Conservation (phyloP, 2,113 vertebrate genomes). For the Oryzias curvinotus region DNA sequence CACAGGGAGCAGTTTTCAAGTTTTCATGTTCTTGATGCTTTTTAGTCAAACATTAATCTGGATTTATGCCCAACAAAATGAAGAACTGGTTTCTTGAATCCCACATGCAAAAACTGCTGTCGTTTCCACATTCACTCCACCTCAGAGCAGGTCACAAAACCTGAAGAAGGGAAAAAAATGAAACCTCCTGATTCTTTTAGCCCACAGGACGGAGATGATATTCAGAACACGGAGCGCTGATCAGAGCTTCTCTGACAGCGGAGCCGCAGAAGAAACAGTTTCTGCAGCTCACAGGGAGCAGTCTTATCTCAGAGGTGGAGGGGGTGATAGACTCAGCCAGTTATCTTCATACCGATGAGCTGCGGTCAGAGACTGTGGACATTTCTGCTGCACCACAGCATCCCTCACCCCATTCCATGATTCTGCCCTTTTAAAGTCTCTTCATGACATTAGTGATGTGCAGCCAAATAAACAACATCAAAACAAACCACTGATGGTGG, state of each 20-base stretch:
- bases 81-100: too few relatives aligned
- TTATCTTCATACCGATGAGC: conserved; percentile 4
- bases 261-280: conserved; percentile 20
- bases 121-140: too few relatives aligned
- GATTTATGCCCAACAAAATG: too few relatives aligned
- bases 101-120: too few relatives aligned
- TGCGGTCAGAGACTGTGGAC: conserved; percentile 18
- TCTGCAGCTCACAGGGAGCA: conserved; percentile 27
- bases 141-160: too few relatives aligned
- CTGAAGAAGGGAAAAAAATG: too few relatives aligned
- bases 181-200: conserved; percentile 7
- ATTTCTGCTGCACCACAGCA: not conserved
- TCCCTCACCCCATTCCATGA: not conserved
- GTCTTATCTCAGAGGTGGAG: conserved; percentile 33
- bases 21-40: too few relatives aligned
- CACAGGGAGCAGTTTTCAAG: too few relatives aligned
- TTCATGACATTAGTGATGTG: too few relatives aligned
- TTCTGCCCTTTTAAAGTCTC: not conserved
- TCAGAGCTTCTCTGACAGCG: conserved; percentile 17
- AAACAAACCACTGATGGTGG: too few relatives aligned
- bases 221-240: conserved; percentile 6
- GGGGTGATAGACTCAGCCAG: conserved; percentile 23
- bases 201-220: conserved; percentile 27
- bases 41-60: too few relatives aligned
- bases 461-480: too few relatives aligned